Base-by-base conservation (phyloP, 2,797 vertebrate species). In the Hypotaenidia okinawae region DNA sequence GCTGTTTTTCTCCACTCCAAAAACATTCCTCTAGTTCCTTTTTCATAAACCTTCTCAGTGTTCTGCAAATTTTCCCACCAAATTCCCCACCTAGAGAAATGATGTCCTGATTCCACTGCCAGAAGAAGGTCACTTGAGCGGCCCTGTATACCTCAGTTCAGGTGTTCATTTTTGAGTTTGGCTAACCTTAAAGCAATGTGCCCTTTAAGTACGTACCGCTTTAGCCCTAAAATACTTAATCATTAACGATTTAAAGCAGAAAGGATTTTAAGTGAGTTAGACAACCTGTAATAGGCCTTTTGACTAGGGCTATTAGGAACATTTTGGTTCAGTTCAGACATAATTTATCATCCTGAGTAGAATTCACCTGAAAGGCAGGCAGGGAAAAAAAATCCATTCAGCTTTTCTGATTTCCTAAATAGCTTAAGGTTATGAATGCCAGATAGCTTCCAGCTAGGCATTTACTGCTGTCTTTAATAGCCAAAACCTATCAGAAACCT, bases 231-330 rank as follows among this genome's bases (percentile, higher is more conserved):
- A 97, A 97, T 95, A 94, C 66, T 59, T 94, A 96, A 97, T 97
- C 96, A 93, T 97, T 95, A 97, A 95, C 86, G 61, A 97, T 98
- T 97, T 97, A 97, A 97, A 95, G 90, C 84, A 96, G 95, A 98
- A 97, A 96, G 94, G 84, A 97, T 96, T 96, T 95, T 97, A 97
- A 98, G 96, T 94, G 97, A 97, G 96, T 97, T 97, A 96, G 97
- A 97, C 96, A 97, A 95, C 83, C 95, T 96, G 74, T 97, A 97
- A 98, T 96, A 96, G 96, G 89, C 87, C 94, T 92, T 97, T 96
- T 94, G 95, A 96, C 97, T 94, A 87, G 72, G 94, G 93, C 88
- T 90, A 97, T 97, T 97, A 97, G 91, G 94, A 95, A 94, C 89
- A 95, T 97, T 97, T 95, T 96, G 93, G 95, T 96, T 88, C 79